Percentiles rank a stretch among this genome's conserved stretches.
These are phyloP conservation scores for Frankliniella intonsa DNA, from an alignment of 2,888 invertebrate species.

Conservation along the genomic window DNA sequence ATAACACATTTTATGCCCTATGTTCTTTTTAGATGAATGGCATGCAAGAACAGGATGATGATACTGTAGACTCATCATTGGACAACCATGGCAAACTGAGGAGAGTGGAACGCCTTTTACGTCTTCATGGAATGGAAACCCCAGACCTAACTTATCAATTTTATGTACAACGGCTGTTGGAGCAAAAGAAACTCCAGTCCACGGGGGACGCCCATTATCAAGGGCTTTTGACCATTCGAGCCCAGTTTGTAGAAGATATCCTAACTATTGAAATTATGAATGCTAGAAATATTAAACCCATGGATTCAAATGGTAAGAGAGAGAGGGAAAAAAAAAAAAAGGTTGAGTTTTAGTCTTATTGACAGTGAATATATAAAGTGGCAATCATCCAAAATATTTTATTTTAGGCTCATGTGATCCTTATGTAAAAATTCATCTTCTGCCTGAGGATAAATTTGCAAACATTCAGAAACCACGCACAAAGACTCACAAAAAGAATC, in stretches of 20 bases:
- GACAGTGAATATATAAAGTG: conserved; percentile 30
- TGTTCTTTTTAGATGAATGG: background rate
- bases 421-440: conserved; percentile 79
- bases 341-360: conserved; percentile 27
- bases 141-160: conserved; percentile 81
- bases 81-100: conserved; percentile 21
- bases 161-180: conserved; percentile 57
- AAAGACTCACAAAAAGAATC: conserved; percentile 84
- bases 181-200: conserved; percentile 54
- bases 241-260: conserved; percentile 64
- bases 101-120: conserved; percentile 66
- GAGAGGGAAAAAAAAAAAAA: conserved; percentile 29
- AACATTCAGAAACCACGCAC: conserved; percentile 76
- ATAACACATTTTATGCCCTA: background rate
- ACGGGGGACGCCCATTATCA: conserved; percentile 57
- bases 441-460: conserved; percentile 79
- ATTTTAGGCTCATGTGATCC: conserved; percentile 79
- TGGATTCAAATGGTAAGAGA: conserved; percentile 85
- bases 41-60: background rate
- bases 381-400: conserved; percentile 19
- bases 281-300: conserved; percentile 77
- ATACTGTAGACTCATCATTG: conserved; percentile 29
- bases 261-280: conserved; percentile 83
- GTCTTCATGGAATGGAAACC: conserved; percentile 84
- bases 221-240: conserved; percentile 73